Conservation (phyloP, 2,888 invertebrate genomes). For the Geophilus truncorum region DNA sequence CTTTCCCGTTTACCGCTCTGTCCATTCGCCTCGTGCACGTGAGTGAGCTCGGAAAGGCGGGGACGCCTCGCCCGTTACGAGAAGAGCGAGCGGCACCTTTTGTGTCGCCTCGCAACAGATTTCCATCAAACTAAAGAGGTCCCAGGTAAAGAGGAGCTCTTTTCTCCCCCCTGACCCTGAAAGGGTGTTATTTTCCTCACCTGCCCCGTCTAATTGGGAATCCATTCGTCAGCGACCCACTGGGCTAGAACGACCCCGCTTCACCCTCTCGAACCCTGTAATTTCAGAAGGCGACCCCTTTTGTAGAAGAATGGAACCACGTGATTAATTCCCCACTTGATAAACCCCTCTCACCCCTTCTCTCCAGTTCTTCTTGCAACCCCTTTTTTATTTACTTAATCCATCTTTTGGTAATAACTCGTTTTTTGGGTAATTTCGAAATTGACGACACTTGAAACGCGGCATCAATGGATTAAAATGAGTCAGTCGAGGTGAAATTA, state of each 20-base stretch:
- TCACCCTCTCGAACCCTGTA: conserved; percentile 8
- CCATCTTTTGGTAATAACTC: not conserved
- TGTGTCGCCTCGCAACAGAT: conserved; percentile 1
- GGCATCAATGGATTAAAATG: conserved; percentile 6
- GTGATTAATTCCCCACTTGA: not conserved
- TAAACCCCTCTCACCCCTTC: not conserved
- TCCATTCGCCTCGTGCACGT: not conserved
- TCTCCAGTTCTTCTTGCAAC: not conserved
- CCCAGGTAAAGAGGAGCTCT: not conserved
- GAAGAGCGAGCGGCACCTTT: not conserved
- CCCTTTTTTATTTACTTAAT: not conserved
- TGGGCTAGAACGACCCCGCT: not conserved
- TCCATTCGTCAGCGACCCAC: not conserved
- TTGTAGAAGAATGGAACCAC: not conserved
- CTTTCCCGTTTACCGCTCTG: not conserved
- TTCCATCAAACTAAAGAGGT: conserved; percentile 5
- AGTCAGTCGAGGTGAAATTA: conserved; percentile 15
- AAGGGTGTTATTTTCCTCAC: conserved; percentile 16
- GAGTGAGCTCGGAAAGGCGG: not conserved
- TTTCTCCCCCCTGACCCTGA: not conserved
- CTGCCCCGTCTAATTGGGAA: conserved; percentile 16
- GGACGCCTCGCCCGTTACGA: not conserved
- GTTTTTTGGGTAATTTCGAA: too few relatives aligned
- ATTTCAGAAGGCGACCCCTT: not conserved
- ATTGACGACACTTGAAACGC: not conserved